Percentiles rank a stretch among this genome's conserved stretches.
Evolutionary conservation across 2,888 invertebrate species (phyloP).

Genomic region (Andrena hattorfiana): DNA sequence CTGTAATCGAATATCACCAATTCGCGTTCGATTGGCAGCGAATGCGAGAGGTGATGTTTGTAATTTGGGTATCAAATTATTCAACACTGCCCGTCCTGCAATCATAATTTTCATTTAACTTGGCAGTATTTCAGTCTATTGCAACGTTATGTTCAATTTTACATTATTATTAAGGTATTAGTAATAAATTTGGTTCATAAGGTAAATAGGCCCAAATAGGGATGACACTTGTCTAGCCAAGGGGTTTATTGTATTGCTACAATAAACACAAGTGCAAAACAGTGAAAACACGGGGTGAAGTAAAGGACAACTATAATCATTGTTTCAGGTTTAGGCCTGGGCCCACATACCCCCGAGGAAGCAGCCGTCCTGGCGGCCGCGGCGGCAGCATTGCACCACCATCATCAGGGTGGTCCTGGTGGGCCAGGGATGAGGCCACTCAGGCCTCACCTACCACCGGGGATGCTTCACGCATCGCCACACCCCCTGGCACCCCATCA

Average conservation of each 20-base stretch:
- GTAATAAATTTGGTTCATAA: too few species aligned
- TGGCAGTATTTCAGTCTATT: too few species aligned
- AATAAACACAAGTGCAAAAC: too few species aligned
- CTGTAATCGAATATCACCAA: constrained; percentile 42
- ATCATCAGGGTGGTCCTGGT: constrained; percentile 82
- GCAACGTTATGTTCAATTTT: too few species aligned
- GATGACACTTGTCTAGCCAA: neutral
- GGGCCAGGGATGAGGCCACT: constrained; percentile 81
- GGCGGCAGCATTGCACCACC: constrained; percentile 82
- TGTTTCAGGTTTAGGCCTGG: constrained; percentile 80
- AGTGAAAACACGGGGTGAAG: neutral
- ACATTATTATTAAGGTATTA: too few species aligned
- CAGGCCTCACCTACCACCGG: constrained; percentile 81
- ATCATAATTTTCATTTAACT: too few species aligned
- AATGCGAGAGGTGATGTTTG: constrained; percentile 5
- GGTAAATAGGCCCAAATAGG: too few species aligned
- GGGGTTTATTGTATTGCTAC: neutral
- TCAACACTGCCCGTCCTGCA: constrained; percentile 4
- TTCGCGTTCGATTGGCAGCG: constrained; percentile 10
- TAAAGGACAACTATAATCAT: neutral
- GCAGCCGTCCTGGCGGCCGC: constrained; percentile 83
- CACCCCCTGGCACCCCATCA: constrained; percentile 87
- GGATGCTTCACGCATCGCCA: constrained; percentile 82
- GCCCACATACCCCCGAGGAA: constrained; percentile 83
- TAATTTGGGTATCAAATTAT: constrained; percentile 17